Evolutionary conservation across 2,888 invertebrate species (phyloP).

Genomic region (Lysandra bellargus): DNA sequence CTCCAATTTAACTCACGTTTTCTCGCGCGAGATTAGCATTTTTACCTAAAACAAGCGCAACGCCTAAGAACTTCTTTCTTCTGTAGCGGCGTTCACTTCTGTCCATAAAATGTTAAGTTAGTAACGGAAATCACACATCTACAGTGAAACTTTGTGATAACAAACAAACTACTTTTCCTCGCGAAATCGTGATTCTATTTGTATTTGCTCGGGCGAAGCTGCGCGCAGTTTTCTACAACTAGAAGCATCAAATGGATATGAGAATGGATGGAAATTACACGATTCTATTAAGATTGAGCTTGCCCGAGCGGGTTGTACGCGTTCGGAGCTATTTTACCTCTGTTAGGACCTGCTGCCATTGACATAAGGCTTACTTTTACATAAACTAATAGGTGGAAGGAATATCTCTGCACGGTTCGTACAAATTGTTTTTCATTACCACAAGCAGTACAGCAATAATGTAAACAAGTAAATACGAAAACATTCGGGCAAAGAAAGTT

Average conservation of each 20-base stretch:
- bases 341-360: not conserved
- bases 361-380: not conserved
- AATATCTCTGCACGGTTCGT: not conserved
- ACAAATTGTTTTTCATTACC: constrained; percentile 13
- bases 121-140: no score
- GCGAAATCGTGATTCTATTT: not conserved
- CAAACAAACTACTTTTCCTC: not conserved
- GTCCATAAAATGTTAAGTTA: no score
- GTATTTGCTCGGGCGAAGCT: not conserved
- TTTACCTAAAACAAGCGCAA: no score
- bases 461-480: not conserved
- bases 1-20: no score
- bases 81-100: no score
- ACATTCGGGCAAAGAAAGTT: not conserved
- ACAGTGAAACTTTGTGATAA: no score
- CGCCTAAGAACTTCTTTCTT: no score
- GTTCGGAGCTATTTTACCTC: not conserved
- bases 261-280: not conserved
- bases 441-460: not conserved
- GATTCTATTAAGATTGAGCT: not conserved
- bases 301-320: not conserved
- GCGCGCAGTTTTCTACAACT: not conserved
- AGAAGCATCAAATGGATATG: not conserved
- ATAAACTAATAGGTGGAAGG: not conserved
- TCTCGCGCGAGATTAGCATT: no score